A percentile compares a stretch with the other conserved stretches of the same genome.
phyloP scores from a whole-genome alignment of 2,888 invertebrate species.

The Aleiodes leptofemur region DNA sequence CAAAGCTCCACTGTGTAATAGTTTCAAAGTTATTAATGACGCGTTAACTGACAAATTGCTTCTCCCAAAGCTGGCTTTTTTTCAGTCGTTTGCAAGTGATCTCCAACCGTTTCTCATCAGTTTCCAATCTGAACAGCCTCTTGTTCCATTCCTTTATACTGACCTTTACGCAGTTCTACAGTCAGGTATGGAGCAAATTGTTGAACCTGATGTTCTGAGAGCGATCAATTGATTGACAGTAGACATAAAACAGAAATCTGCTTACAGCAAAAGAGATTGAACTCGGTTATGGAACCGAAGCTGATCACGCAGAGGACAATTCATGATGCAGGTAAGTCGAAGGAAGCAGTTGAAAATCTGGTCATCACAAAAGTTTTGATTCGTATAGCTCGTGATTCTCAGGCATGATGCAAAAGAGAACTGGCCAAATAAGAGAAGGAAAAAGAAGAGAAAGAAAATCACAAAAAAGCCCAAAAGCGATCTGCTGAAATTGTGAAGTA shows the following conservation, averaged over 20 bases:
- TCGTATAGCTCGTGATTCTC: too few relatives aligned
- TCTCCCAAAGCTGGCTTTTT: constrained; percentile 32
- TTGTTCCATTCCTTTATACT: constrained; percentile 24
- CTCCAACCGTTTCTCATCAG: constrained; percentile 33
- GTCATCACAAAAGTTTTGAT: too few relatives aligned
- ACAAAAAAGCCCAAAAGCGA: too few relatives aligned
- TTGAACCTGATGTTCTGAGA: constrained; percentile 30
- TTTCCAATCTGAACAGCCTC: constrained; percentile 26
- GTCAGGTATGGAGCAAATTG: constrained; percentile 38
- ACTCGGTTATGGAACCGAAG: constrained; percentile 40
- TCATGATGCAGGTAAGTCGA: constrained; percentile 20
- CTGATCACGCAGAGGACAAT: constrained; percentile 4
- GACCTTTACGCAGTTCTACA: constrained; percentile 25
- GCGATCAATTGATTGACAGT: constrained; percentile 32
- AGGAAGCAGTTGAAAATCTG: too few relatives aligned
- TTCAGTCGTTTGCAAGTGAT: constrained; percentile 25
- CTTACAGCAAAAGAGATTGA: constrained; percentile 34
- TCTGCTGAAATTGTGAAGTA: too few relatives aligned
- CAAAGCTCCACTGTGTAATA: constrained; percentile 25
- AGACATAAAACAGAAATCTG: constrained; percentile 32
- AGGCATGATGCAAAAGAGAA: too few relatives aligned
- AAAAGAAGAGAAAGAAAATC: too few relatives aligned
- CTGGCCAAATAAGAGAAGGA: too few relatives aligned
- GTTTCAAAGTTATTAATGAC: constrained; percentile 17
- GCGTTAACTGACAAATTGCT: constrained; percentile 20